A percentile compares a stretch with the other conserved stretches of the same genome.
Evolutionary conservation across 2,797 vertebrate species (phyloP).

Genomic region (Bryconaethiops microstoma): DNA sequence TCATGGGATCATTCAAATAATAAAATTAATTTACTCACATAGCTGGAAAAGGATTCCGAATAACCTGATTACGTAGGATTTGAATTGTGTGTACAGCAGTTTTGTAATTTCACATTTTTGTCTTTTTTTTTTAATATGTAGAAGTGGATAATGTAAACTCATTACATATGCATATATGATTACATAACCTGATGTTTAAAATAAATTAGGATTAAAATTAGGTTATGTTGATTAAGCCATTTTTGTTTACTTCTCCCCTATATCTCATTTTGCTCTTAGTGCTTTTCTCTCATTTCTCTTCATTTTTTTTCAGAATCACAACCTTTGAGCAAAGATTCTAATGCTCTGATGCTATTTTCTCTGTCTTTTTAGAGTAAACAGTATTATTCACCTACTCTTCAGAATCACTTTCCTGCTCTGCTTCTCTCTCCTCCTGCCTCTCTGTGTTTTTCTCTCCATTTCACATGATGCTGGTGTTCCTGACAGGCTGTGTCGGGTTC

Average conservation of each 20-base stretch:
- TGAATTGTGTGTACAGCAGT: too few species aligned
- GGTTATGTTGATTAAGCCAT: too few species aligned
- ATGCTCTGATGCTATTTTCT: neutral
- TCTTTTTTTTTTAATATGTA: too few species aligned
- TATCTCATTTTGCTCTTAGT: neutral
- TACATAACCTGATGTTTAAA: too few species aligned
- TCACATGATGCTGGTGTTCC: conserved; percentile 60
- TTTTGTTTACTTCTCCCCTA: neutral
- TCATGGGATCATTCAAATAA: too few species aligned
- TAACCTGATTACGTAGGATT: too few species aligned
- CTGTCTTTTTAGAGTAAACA: conserved; percentile 12
- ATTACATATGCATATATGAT: too few species aligned
- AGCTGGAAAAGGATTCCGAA: too few species aligned
- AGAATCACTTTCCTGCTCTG: neutral
- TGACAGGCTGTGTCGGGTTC: conserved; percentile 73
- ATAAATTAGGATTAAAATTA: too few species aligned
- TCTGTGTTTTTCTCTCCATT: conserved; percentile 63
- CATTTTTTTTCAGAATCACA: neutral
- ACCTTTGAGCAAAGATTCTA: neutral
- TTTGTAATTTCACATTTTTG: too few species aligned
- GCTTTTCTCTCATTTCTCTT: neutral
- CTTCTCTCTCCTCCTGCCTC: conserved; percentile 63
- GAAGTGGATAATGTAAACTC: too few species aligned
- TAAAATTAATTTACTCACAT: too few species aligned
- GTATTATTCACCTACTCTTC: conserved; percentile 2